Percentiles rank a stretch among this genome's conserved stretches.
phyloP scores from a whole-genome alignment of 2,797 vertebrate genomes.

The Takifugu rubripes region DNA sequence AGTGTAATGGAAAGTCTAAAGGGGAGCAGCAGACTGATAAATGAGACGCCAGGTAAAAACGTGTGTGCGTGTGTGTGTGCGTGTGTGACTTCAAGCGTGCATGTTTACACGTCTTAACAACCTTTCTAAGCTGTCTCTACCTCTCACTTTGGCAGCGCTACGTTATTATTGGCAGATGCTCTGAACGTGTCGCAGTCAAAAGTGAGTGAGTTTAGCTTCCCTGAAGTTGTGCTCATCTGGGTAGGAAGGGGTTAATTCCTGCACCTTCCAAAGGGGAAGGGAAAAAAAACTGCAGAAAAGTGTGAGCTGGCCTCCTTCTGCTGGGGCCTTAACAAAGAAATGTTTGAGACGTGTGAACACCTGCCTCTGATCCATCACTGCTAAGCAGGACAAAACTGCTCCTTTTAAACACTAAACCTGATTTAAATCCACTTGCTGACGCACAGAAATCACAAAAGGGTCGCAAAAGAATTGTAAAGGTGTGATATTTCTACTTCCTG shows the following conservation, averaged over 20 bases:
- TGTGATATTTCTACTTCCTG: too few species aligned
- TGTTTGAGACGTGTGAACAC: constrained; percentile 42
- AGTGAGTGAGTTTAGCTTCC: not conserved
- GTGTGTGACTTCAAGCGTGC: constrained; percentile 15
- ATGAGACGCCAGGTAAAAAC: constrained; percentile 27
- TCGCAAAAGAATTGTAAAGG: too few species aligned
- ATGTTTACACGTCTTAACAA: constrained; percentile 50
- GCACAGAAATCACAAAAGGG: constrained; percentile 10
- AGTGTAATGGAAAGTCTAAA: constrained; percentile 71
- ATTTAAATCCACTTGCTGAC: constrained; percentile 13
- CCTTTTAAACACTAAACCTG: constrained; percentile 16
- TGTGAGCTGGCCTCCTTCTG: constrained; percentile 34
- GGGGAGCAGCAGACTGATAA: constrained; percentile 45
- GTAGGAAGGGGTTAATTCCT: constrained; percentile 36
- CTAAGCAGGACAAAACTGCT: constrained; percentile 16
- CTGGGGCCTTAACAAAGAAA: constrained; percentile 39
- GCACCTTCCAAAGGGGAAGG: not conserved
- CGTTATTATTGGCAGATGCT: not conserved
- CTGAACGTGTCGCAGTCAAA: not conserved
- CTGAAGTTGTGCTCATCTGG: not conserved
- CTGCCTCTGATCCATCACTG: constrained; percentile 23
- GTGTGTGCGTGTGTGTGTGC: constrained; percentile 14
- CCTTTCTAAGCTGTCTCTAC: not conserved
- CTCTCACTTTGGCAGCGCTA: not conserved
- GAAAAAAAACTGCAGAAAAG: constrained; percentile 26